Percentiles rank a stretch among this genome's conserved stretches.
Conservation (phyloP, 1,140 invertebrate genomes). For the Drosophila sp. region DNA sequence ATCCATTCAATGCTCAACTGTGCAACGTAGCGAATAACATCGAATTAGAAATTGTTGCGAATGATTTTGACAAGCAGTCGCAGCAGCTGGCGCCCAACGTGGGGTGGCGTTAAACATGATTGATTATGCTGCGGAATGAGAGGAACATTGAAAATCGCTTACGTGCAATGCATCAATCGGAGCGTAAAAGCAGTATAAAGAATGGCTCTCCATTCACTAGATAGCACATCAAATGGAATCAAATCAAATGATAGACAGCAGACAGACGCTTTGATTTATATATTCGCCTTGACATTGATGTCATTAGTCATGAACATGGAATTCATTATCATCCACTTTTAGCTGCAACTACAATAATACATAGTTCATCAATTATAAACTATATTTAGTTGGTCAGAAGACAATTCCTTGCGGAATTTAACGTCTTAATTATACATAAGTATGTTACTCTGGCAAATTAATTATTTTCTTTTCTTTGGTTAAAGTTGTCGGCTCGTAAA, state of each 20-base stretch:
- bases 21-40: constrained; percentile 21
- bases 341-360: constrained; percentile 17
- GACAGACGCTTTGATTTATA: constrained; percentile 10
- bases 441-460: background rate
- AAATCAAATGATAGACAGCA: constrained; percentile 13
- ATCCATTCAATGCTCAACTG: constrained; percentile 9
- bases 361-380: constrained; percentile 13
- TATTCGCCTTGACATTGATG: constrained; percentile 6
- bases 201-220: constrained; percentile 1
- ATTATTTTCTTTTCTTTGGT: background rate
- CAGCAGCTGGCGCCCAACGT: constrained; percentile 1
- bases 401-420: constrained; percentile 8
- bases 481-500: constrained; percentile 19
- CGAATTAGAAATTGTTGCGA: constrained; percentile 17
- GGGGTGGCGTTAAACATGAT: constrained; percentile 27
- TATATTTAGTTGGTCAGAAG: constrained; percentile 29
- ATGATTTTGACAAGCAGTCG: background rate
- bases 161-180: constrained; percentile 27
- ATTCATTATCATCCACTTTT: background rate
- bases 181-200: constrained; percentile 13
- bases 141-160: constrained; percentile 57
- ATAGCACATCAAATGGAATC: constrained; percentile 12
- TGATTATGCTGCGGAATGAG: constrained; percentile 33
- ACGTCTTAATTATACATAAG: too few species aligned
- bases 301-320: background rate